Evolutionary conservation across 2,888 invertebrate species (phyloP), one percentile per base, ranked within the genome.

Genomic region (Lysandra bellargus): DNA sequence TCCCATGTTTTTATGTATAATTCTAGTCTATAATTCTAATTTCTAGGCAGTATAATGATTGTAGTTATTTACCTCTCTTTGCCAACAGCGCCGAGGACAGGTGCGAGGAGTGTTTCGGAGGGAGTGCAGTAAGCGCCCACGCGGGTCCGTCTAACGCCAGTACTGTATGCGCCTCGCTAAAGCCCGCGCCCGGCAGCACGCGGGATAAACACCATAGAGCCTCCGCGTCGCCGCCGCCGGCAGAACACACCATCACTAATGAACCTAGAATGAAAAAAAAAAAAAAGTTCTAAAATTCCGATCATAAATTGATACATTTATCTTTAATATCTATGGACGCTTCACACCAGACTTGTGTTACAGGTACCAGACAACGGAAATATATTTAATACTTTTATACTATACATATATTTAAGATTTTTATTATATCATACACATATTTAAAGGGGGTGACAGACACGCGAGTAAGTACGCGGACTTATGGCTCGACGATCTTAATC

Each of bases 71-170:
- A 93, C 93, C 93, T 90, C 89, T 91, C 80, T 90, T 93, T 49
- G 88, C 83, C 0, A 91, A 85, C 33, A 94, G 80, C 1, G 92
- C 90, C 0, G 87, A 86, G 1, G 94, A 93, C 7, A 94, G 84
- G 79, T 91, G 87, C 14, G 87, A 85, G 1, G 87, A 85, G 64
- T 90, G 90, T 3, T 84, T 83, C 4, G 88, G 85, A 1, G 92
- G 92, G 79, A 95, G 83, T 6, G 93, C 89, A 0, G 92, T 91
- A 85, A 99, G 95, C 5, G 98, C 97, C 97, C 98, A 98, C 0
- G 98, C 98, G 7, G 97, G 97, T n/a, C 98, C 98, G 88, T 98
- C 98, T 1, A 99, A 92, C 44, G 96, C 96, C 72, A 97, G 90
- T 81, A 97, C 95, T 0, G 97, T 97, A 90, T 98, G 97, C 0